Evolutionary conservation across 2,113 vertebrate genomes (phyloP).

Genomic region (Sturnus vulgaris): DNA sequence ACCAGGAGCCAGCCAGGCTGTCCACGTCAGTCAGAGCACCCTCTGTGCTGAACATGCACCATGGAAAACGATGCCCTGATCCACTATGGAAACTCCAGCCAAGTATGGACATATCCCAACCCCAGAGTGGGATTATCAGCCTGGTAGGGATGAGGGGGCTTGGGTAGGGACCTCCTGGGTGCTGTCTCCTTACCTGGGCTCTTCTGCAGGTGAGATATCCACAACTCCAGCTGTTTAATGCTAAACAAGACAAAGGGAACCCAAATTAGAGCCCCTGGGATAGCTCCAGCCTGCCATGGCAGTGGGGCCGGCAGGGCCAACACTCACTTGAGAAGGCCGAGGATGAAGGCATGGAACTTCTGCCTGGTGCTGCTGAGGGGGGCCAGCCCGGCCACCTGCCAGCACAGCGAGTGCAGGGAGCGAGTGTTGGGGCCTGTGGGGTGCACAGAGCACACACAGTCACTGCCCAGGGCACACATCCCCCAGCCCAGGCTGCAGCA

Average conservation of each 20-base stretch:
- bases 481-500: background rate
- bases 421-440: conserved; percentile 75
- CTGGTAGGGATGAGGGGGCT: background rate
- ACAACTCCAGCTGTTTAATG: conserved; percentile 87
- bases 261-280: background rate
- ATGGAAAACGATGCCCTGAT: rapidly evolving
- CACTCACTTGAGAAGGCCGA: conserved; percentile 93
- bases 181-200: conserved; percentile 76
- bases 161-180: background rate
- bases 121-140: background rate
- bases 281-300: rapidly evolving
- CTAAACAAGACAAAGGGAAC: conserved; percentile 56
- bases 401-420: conserved; percentile 79
- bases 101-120: background rate
- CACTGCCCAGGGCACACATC: background rate
- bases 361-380: conserved; percentile 84
- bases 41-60: background rate
- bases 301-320: rapidly evolving
- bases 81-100: rapidly evolving
- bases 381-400: conserved; percentile 79
- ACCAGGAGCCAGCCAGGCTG: background rate
- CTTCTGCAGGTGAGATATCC: conserved; percentile 88
- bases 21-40: background rate
- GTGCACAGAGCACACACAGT: rapidly evolving
- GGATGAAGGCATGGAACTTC: conserved; percentile 90